Evolutionary conservation across 1,140 invertebrate genomes (phyloP).

Genomic region (Araneus ventricosus): DNA sequence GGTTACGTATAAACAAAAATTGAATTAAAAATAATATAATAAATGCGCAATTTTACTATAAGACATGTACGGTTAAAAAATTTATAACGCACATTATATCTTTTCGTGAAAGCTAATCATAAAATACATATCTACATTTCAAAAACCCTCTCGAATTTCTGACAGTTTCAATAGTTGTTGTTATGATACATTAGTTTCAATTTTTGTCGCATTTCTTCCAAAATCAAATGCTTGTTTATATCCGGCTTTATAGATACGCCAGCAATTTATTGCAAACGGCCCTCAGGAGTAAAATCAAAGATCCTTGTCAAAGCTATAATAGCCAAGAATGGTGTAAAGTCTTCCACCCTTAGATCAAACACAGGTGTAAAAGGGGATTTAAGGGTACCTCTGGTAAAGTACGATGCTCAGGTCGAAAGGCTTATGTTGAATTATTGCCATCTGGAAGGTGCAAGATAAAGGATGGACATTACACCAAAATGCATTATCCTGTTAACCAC

Average conservation of each 20-base stretch:
- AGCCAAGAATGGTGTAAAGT: not conserved
- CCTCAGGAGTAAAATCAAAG: not conserved
- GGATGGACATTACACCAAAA: no score
- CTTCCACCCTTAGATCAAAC: not conserved
- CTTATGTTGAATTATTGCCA: not conserved
- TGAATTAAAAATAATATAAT: no score
- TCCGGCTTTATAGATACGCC: not conserved
- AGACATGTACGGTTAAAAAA: no score
- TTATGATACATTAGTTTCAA: not conserved
- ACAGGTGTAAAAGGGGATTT: not conserved
- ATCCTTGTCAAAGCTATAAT: not conserved
- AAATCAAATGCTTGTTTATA: not conserved
- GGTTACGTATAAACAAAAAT: no score
- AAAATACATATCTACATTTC: no score
- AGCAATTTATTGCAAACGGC: not conserved
- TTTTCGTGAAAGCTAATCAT: no score
- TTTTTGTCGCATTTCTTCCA: not conserved
- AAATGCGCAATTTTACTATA: no score
- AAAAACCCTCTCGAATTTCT: no score
- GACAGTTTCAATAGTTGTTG: not conserved
- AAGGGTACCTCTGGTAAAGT: not conserved
- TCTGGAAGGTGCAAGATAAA: not conserved
- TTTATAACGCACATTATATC: no score
- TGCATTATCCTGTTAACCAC: no score
- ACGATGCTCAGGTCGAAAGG: not conserved